Evolutionary conservation across 2,797 vertebrate species (phyloP), one percentile per base, ranked within the genome.

Genomic region (Enteromius thamalakanensis): DNA sequence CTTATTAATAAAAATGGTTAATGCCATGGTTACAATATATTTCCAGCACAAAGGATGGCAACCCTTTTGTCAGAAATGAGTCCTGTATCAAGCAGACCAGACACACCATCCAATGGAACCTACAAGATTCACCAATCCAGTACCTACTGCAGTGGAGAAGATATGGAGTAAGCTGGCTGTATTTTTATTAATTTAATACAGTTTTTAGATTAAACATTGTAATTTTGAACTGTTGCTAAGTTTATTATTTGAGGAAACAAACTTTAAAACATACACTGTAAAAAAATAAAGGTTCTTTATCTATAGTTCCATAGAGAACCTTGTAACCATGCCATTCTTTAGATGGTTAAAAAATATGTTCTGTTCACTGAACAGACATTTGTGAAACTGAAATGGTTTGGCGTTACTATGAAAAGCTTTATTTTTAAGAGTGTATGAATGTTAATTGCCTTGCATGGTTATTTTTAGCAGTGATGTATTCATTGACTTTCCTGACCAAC

Each of bases 401-500:
- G 19, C 12, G 6, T 29, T 26, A 29, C 58, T 15, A 12, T 14
- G 4, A 62, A 62, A 42, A 14, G 14, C 26, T 64, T 32, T 29
- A 32, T 64, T 64, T 32, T 32, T 64, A 62, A 32, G 26, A 32
- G 26, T 32, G 29, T 40, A 60, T 58, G 10, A 40, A 14, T 62
- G 10, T 65, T 6, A 23, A 81, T 40, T 37, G 37, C 17, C 12
- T 11, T 58, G 17, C 11, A 15, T 55, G 51, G 34, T 23, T 74
- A 53, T 82, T 58, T 87, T 81, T 87, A 94, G 93, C 0, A 90
- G 92, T 60, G 89, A 91, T 49, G 67, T 89, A 0, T 70, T 90
- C 0, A 65, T 87, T 76, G 94, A 94, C 26, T 91, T 94, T 81
- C 90, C 92, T 0, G 93, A 93, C 74, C 94, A 94, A 72, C 93